Conservation (phyloP, 2,888 invertebrate species). For the Philereme vetulata region DNA sequence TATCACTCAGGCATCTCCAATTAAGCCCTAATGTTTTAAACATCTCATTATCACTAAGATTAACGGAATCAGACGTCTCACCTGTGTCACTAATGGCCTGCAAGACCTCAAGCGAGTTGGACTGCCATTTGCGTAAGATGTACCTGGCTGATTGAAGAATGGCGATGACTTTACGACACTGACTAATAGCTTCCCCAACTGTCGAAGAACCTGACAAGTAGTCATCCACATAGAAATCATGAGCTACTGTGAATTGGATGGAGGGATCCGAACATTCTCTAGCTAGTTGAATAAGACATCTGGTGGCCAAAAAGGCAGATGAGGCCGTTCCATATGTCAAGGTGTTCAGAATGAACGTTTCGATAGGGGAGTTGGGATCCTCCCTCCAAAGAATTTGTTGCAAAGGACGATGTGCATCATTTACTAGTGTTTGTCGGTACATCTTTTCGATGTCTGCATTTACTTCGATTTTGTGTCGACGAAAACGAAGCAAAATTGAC, state of each 20-base stretch:
- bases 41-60: too few relatives aligned
- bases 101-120: too few relatives aligned
- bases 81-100: too few relatives aligned
- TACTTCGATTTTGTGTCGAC: conserved; percentile 33
- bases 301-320: conserved; percentile 13
- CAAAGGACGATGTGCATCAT: conserved; percentile 27
- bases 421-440: conserved; percentile 29
- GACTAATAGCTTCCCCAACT: background rate
- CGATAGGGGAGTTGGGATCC: conserved; percentile 26
- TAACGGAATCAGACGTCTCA: too few relatives aligned
- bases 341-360: conserved; percentile 31
- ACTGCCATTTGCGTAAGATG: too few relatives aligned
- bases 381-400: conserved; percentile 39
- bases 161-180: background rate
- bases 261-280: background rate
- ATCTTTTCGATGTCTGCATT: conserved; percentile 37
- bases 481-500: conserved; percentile 36
- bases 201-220: background rate
- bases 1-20: too few relatives aligned
- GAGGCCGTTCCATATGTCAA: conserved; percentile 38
- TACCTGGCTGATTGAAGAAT: background rate
- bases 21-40: too few relatives aligned
- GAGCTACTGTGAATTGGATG: background rate
- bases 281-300: conserved; percentile 1
- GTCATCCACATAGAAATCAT: conserved; percentile 17